phyloP scores from a whole-genome alignment of 2,888 invertebrate species.

The Cryptocephalus moraei region DNA sequence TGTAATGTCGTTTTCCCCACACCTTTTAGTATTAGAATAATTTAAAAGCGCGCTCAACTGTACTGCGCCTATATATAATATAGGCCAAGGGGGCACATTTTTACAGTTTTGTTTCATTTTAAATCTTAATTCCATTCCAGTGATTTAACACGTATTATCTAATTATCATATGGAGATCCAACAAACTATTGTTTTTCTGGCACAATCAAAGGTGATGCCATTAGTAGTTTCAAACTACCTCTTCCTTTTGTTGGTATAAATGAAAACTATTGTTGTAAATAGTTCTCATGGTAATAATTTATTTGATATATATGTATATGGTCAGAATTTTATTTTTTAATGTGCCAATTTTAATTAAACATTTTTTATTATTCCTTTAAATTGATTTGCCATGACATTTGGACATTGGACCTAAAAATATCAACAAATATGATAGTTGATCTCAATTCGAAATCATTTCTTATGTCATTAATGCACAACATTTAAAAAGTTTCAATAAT shows the following conservation, averaged over 20 bases:
- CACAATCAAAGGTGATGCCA: not conserved
- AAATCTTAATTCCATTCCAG: constrained; percentile 19
- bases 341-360: not conserved
- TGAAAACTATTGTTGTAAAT: constrained; percentile 31
- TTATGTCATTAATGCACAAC: too few species aligned
- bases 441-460: too few species aligned
- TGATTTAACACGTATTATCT: constrained; percentile 10
- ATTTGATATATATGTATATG: constrained; percentile 1
- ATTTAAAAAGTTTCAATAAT: too few species aligned
- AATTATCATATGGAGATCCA: not conserved
- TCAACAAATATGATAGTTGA: too few species aligned
- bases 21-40: constrained; percentile 12
- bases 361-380: not conserved
- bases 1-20: constrained; percentile 1
- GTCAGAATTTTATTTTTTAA: constrained; percentile 4
- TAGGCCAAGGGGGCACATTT: constrained; percentile 2
- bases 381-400: too few species aligned
- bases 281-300: constrained; percentile 23
- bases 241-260: not conserved
- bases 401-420: too few species aligned
- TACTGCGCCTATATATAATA: too few species aligned
- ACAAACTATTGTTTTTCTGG: not conserved
- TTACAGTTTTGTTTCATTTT: constrained; percentile 5
- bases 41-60: not conserved
- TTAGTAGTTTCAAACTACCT: constrained; percentile 12